Conservation (phyloP, 2,888 invertebrate genomes). For the Vannuccia rotundouncinata region DNA sequence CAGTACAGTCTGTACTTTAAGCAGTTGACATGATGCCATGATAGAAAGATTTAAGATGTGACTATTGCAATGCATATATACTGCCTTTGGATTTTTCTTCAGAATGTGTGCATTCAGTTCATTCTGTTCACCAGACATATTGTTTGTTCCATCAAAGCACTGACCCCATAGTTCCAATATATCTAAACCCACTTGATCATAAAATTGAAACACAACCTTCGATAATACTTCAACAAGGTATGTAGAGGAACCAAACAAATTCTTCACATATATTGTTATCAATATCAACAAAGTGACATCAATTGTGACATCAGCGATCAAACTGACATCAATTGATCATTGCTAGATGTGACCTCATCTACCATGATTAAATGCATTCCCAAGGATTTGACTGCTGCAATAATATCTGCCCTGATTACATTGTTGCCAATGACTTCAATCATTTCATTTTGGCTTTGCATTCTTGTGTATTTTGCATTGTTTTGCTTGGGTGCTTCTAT, state of each 20-base stretch:
- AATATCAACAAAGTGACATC: slow-evolving; percentile 35
- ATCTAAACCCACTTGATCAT: not conserved
- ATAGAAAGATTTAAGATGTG: not conserved
- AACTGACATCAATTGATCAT: slow-evolving; percentile 31
- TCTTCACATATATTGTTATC: slow-evolving; percentile 34
- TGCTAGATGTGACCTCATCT: slow-evolving; percentile 39
- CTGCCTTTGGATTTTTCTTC: not conserved
- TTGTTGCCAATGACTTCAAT: slow-evolving; percentile 30
- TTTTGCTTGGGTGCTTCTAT: not conserved
- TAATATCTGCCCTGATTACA: slow-evolving; percentile 29
- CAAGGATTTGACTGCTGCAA: slow-evolving; percentile 31
- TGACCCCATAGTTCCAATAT: not conserved
- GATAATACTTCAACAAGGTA: not conserved
- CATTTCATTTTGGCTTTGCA: slow-evolving; percentile 19
- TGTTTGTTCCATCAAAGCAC: not conserved
- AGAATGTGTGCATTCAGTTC: not conserved
- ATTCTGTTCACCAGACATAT: slow-evolving; percentile 10
- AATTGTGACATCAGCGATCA: too few species aligned
- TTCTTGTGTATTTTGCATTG: slow-evolving; percentile 28
- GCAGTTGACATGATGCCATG: not conserved
- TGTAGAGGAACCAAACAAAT: slow-evolving; percentile 28
- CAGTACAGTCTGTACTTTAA: slow-evolving; percentile 3
- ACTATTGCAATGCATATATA: slow-evolving; percentile 13
- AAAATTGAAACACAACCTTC: not conserved
- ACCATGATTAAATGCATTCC: slow-evolving; percentile 33